These are phyloP conservation scores for Polypterus senegalus DNA, from an alignment of 2,113 vertebrate species.

Conservation along the genomic window DNA sequence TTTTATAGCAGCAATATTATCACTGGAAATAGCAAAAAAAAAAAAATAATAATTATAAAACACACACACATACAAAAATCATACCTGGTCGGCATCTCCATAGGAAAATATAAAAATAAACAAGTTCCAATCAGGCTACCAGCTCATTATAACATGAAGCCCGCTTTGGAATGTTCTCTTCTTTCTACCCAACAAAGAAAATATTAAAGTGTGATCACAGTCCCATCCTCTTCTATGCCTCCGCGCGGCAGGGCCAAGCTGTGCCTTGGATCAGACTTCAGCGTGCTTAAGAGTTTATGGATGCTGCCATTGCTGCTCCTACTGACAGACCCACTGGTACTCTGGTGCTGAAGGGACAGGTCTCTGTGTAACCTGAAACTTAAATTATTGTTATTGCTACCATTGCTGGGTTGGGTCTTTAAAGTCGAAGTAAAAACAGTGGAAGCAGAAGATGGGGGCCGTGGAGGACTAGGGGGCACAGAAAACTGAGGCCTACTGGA, in stretches of 20 bases:
- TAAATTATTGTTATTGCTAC: slow-evolving; percentile 48
- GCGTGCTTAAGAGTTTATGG: slow-evolving; percentile 80
- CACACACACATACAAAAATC: neutral
- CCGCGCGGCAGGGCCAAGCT: slow-evolving; percentile 81
- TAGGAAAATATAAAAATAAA: too few species aligned
- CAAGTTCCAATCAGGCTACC: too few species aligned
- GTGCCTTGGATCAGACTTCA: slow-evolving; percentile 84
- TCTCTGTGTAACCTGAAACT: slow-evolving; percentile 69
- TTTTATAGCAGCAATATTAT: neutral
- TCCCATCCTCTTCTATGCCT: slow-evolving; percentile 89
- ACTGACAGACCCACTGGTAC: slow-evolving; percentile 52
- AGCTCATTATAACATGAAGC: too few species aligned
- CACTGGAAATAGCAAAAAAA: neutral
- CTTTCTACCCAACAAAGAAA: neutral
- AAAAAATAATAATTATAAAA: slow-evolving; percentile 27
- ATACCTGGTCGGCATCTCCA: neutral
- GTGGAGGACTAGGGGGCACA: slow-evolving; percentile 33
- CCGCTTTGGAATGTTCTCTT: too few species aligned
- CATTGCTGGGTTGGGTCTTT: slow-evolving; percentile 67
- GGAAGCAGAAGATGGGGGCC: slow-evolving; percentile 47
- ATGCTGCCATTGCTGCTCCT: slow-evolving; percentile 78
- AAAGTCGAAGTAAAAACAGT: slow-evolving; percentile 46
- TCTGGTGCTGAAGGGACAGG: slow-evolving; percentile 54
- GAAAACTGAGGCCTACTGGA: slow-evolving; percentile 4
- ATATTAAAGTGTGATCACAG: slow-evolving; percentile 86